Evolutionary conservation across 2,113 vertebrate species (phyloP), one percentile per base, ranked within the genome.

Genomic region (Podilymbus podiceps): DNA sequence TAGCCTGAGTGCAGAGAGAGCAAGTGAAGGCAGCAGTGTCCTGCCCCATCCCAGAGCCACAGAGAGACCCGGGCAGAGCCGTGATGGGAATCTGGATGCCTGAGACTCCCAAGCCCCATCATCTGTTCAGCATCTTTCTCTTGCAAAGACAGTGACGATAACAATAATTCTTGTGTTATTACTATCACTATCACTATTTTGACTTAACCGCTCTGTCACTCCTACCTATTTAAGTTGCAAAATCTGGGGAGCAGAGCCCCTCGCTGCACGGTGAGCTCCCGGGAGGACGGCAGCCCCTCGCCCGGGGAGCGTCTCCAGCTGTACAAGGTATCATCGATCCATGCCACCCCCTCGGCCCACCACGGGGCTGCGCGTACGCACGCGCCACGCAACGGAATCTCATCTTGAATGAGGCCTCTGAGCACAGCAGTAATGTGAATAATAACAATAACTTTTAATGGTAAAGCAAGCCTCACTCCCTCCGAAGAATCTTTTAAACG

Each of bases 401-500:
- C 74, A 3, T 25, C 66, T 14, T 12, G 33, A 11, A 49, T 3
- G 62, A n/a, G 30, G 25, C 58, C 59, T 16, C 71, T 3, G 15
- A 47, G 85, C 91, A 76, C 53, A 50, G 69, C 77, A 28, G 33
- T 21, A 25, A 79, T 30, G 78, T 18, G 50, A 94, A 77, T 52
- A 93, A 88, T 63, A 63, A 63, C 75, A 93, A 44, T 78, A 81
- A 72, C 64, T 93, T 79, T 10, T 85, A 90, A 88, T 62, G 75
- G 82, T 27, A 35, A 85, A 27, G 58, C 25, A 24, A 81, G 67
- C 50, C 79, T 74, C 25, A 2, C 28, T 71, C 66, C 30, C 79
- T 66, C 88, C 71, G 85, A 90, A 96, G 90, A 60, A 92, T 88
- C 82, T 73, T 90, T 93, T 84, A 90, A 88, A 81, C 3, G 12